Evolutionary conservation across 2,113 vertebrate genomes (phyloP).

Genomic region (Lepus americanus): DNA sequence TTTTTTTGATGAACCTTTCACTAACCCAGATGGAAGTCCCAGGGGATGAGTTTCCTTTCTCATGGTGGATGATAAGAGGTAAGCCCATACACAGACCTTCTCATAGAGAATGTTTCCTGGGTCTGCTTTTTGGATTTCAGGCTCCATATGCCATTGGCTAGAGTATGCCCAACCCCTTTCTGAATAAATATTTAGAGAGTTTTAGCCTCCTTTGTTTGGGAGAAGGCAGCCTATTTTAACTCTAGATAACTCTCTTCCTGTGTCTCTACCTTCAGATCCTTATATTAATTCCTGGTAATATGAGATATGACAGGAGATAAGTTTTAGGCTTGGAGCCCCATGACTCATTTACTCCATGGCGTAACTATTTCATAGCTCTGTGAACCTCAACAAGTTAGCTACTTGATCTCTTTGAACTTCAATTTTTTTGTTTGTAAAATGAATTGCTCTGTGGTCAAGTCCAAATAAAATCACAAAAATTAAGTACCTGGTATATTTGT

Average conservation of each 20-base stretch:
- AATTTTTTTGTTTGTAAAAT: conserved; percentile 35
- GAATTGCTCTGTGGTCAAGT: not conserved
- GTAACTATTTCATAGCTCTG: conserved; percentile 2
- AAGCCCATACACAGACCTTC: not conserved
- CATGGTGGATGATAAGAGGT: not conserved
- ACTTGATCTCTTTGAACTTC: conserved; percentile 17
- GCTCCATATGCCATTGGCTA: not conserved
- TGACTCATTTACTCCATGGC: not conserved
- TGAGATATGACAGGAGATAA: not conserved
- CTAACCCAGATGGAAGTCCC: not conserved
- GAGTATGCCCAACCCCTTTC: not conserved
- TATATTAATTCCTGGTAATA: not conserved
- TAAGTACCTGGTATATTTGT: not conserved
- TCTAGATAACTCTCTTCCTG: not conserved
- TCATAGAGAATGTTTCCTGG: conserved; percentile 36
- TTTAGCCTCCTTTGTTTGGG: conserved; percentile 10
- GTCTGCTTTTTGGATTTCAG: not conserved
- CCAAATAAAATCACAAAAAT: not conserved
- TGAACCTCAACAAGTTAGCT: conserved; percentile 2
- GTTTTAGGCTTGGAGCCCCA: not conserved
- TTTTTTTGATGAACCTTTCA: not conserved
- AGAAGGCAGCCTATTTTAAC: not conserved
- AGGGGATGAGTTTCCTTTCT: not conserved
- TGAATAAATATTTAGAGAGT: not conserved
- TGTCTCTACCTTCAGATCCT: not conserved